A percentile compares a stretch with the other conserved stretches of the same genome.
phyloP scores from a whole-genome alignment of 2,113 vertebrate genomes.

The Phaethornis superciliosus region DNA sequence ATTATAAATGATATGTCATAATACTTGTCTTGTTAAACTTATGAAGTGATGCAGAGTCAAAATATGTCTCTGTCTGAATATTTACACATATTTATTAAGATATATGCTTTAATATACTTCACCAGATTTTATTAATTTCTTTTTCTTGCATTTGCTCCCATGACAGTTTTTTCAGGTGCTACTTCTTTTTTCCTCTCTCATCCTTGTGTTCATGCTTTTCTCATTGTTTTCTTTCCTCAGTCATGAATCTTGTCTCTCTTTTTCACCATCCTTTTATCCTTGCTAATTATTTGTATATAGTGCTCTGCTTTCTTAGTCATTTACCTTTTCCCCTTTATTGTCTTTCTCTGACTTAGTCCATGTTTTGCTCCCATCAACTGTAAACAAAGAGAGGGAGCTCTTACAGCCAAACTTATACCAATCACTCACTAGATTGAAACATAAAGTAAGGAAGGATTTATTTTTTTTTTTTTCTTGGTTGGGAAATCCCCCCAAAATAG shows the following conservation, averaged over 20 bases:
- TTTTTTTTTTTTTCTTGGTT: not conserved
- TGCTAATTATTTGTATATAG: not conserved
- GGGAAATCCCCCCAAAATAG: accelerated
- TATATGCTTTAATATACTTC: not conserved
- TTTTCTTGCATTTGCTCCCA: not conserved
- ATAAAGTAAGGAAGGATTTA: not conserved
- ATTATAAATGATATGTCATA: accelerated
- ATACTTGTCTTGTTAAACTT: not conserved
- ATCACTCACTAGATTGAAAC: not conserved
- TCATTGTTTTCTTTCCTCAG: not conserved
- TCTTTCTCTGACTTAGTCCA: not conserved
- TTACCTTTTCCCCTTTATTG: not conserved
- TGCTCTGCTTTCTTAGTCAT: not conserved
- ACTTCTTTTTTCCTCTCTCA: not conserved
- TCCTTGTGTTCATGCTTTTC: not conserved
- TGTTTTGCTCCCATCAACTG: not conserved
- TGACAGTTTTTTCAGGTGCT: not conserved
- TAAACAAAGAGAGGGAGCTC: not conserved
- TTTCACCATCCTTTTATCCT: not conserved
- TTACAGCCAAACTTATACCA: not conserved
- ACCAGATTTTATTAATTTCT: not conserved
- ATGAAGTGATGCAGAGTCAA: not conserved
- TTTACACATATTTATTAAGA: not conserved
- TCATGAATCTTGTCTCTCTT: not conserved
- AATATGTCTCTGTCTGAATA: not conserved